Evolutionary conservation across 2,888 invertebrate species (phyloP).

Genomic region (Heliconius cydno): DNA sequence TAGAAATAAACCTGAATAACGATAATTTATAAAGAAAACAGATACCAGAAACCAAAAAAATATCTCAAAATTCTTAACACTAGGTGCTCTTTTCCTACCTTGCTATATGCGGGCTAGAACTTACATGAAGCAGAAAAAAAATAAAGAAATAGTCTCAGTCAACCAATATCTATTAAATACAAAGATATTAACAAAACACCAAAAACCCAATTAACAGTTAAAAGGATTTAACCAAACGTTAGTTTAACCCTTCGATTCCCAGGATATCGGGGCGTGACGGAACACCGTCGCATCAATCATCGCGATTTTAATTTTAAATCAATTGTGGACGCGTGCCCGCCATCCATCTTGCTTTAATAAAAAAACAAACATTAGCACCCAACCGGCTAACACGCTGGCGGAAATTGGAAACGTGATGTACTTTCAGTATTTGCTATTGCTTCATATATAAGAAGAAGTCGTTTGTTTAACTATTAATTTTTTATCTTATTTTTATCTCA

Average conservation of each 20-base stretch:
- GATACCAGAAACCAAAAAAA: too few relatives aligned
- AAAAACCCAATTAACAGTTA: slow-evolving; percentile 34
- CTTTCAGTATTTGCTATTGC: slow-evolving; percentile 19
- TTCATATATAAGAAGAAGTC: neutral
- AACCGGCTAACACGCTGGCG: slow-evolving; percentile 44
- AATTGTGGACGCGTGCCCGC: slow-evolving; percentile 74
- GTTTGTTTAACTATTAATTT: neutral
- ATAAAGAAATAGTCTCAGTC: too few relatives aligned
- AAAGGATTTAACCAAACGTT: slow-evolving; percentile 57
- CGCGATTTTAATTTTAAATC: slow-evolving; percentile 78
- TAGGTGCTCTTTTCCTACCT: too few relatives aligned
- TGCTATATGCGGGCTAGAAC: too few relatives aligned
- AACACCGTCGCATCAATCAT: slow-evolving; percentile 71
- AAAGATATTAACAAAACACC: slow-evolving; percentile 3
- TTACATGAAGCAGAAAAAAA: too few relatives aligned
- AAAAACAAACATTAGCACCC: slow-evolving; percentile 50
- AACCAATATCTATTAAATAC: neutral
- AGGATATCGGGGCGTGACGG: slow-evolving; percentile 70
- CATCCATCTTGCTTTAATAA: slow-evolving; percentile 80
- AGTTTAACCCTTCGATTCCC: slow-evolving; percentile 68
- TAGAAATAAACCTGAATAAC: neutral
- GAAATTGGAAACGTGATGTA: slow-evolving; percentile 44
- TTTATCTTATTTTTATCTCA: neutral
- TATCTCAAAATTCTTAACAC: too few relatives aligned
- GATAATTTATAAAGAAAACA: neutral